Evolutionary conservation across 2,888 invertebrate species (phyloP).

Genomic region (Sarcophaga variegata): DNA sequence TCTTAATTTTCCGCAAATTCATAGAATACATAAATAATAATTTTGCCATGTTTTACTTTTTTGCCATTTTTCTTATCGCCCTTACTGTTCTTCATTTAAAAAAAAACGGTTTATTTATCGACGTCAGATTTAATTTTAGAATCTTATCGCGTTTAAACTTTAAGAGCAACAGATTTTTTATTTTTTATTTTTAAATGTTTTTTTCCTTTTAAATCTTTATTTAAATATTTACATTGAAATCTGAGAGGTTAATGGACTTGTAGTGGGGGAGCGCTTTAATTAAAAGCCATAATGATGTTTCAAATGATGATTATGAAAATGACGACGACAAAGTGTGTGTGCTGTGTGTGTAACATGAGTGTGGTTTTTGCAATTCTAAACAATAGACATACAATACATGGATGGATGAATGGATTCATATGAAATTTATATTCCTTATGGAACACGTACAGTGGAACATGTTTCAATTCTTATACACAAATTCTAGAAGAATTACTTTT

Average conservation of each 20-base stretch:
- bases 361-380: constrained; percentile 8
- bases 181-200: no score
- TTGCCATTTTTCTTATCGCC: neutral
- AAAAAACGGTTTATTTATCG: neutral
- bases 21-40: no score
- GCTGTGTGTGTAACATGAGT: neutral
- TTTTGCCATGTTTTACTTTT: neutral
- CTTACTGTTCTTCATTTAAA: neutral
- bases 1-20: no score
- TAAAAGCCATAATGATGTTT: neutral
- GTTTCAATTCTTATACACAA: no score
- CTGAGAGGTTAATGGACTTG: constrained; percentile 34
- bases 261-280: neutral
- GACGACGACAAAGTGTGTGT: neutral
- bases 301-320: neutral
- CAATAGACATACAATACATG: neutral
- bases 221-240: constrained; percentile 35
- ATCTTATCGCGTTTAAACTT: constrained; percentile 26
- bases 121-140: constrained; percentile 29
- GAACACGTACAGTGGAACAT: neutral
- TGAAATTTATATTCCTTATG: neutral
- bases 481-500: no score
- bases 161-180: neutral
- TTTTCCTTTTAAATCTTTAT: constrained; percentile 30
- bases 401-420: neutral